phyloP scores from a whole-genome alignment of 2,797 vertebrate species.

The Dendrocincla tyrannina region DNA sequence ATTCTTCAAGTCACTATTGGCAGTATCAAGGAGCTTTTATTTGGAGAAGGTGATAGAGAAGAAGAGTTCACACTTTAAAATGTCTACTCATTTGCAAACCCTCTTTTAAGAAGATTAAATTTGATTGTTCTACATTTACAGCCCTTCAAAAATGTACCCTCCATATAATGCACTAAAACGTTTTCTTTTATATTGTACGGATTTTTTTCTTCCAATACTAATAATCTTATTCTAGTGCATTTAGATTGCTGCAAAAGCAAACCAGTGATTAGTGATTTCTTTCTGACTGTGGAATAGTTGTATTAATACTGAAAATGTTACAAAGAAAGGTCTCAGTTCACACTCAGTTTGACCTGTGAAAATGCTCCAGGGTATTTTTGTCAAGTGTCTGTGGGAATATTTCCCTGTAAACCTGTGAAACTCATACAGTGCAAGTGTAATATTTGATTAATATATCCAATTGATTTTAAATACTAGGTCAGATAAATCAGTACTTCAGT shows the following conservation, averaged over 20 bases:
- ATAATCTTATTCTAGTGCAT: not conserved
- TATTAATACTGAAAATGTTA: not conserved
- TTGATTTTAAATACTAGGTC: not conserved
- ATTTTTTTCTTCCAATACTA: not conserved
- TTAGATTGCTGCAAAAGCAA: not conserved
- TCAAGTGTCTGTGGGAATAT: not conserved
- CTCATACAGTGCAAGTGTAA: not conserved
- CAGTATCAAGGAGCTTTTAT: not conserved
- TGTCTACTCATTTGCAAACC: not conserved
- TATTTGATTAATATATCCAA: not conserved
- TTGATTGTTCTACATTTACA: not conserved
- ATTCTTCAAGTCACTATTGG: not conserved
- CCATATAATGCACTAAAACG: not conserved
- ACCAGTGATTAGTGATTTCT: not conserved
- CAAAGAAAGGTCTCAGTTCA: not conserved
- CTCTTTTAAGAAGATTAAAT: not conserved
- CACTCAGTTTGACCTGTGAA: not conserved
- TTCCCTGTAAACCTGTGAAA: not conserved
- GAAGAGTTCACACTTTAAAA: not conserved
- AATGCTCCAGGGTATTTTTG: not conserved
- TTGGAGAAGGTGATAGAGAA: not conserved
- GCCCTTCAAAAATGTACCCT: not conserved
- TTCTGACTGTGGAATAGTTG: not conserved
- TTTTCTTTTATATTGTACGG: not conserved
- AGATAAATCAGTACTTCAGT: not conserved